Evolutionary conservation across 2,797 vertebrate species (phyloP).

Genomic region (Pangasius larnaudii): DNA sequence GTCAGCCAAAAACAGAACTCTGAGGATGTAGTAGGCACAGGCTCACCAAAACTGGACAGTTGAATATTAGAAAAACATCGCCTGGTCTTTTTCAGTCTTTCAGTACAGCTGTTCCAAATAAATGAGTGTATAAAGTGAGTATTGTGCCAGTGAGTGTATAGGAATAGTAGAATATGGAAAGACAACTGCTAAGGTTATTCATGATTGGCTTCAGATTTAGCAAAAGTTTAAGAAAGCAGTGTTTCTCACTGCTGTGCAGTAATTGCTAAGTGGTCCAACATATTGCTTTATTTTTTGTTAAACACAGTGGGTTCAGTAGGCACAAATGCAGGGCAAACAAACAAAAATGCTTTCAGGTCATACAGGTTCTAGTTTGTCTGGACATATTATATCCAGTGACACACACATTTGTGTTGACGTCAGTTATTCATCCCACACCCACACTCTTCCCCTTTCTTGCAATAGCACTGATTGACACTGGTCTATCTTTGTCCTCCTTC

Average conservation of each 20-base stretch:
- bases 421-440: slow-evolving; percentile 8
- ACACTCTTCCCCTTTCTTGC: slow-evolving; percentile 17
- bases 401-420: slow-evolving; percentile 32
- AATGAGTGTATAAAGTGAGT: neutral
- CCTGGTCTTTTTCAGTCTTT: neutral
- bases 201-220: neutral
- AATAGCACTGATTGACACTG: slow-evolving; percentile 35
- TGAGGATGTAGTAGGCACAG: neutral
- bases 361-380: neutral
- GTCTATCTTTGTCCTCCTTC: slow-evolving; percentile 44
- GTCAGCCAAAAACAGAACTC: neutral
- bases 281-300: neutral
- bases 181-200: neutral
- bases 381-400: slow-evolving; percentile 8
- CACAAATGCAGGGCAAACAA: neutral
- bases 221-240: neutral
- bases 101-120: neutral
- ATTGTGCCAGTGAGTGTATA: neutral
- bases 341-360: neutral
- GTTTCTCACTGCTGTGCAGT: neutral
- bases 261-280: neutral
- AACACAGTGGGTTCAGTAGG: no score
- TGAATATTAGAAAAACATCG: neutral
- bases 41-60: neutral
- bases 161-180: neutral